Evolutionary conservation across 2,797 vertebrate species (phyloP).

Genomic region (Spondyliosoma cantharus): DNA sequence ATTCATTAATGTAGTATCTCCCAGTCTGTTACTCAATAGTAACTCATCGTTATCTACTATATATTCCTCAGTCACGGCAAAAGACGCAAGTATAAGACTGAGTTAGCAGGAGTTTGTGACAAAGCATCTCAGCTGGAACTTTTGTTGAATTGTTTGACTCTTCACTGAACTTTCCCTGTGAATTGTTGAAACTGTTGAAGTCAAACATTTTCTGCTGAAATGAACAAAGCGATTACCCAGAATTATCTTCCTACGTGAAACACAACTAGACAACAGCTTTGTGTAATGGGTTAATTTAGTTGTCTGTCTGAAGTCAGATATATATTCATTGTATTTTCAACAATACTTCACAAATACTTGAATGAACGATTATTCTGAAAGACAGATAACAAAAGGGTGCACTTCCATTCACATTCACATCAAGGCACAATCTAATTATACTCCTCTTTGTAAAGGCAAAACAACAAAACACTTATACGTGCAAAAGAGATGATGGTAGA

Average conservation of each 20-base stretch:
- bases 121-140: not conserved
- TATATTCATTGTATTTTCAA: not conserved
- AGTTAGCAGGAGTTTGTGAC: conserved; percentile 7
- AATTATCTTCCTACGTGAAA: not conserved
- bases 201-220: conserved; percentile 19
- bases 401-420: not conserved
- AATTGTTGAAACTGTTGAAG: conserved; percentile 11
- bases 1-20: too few species aligned
- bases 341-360: not conserved
- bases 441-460: not conserved
- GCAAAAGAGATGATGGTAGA: not conserved
- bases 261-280: not conserved
- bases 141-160: conserved; percentile 1
- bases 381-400: not conserved
- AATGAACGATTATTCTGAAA: not conserved
- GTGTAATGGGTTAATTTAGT: not conserved
- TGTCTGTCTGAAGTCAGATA: not conserved
- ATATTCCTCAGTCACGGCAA: not conserved
- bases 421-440: not conserved
- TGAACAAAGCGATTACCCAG: not conserved
- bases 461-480: not conserved
- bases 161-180: not conserved
- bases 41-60: too few species aligned
- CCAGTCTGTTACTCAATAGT: too few species aligned
- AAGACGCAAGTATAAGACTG: conserved; percentile 2